Conservation (phyloP, 2,797 vertebrate species). For the Megaceryle alcyon region DNA sequence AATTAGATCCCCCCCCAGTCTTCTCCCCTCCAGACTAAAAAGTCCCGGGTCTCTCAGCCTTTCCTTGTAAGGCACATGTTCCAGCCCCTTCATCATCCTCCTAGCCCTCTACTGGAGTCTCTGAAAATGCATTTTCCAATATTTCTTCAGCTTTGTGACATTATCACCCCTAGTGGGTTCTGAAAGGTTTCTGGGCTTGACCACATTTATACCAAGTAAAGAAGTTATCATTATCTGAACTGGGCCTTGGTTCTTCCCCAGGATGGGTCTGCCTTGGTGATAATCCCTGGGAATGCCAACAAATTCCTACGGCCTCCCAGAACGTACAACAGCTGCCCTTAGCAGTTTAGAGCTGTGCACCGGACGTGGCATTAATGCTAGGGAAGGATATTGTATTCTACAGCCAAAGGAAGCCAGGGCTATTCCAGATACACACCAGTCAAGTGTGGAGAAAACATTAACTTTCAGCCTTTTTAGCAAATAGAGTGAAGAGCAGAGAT, state of each 20-base stretch:
- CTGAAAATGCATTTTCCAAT: not conserved
- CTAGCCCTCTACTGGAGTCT: no score
- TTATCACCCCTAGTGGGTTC: not conserved
- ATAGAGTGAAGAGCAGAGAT: not conserved
- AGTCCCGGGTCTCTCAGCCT: no score
- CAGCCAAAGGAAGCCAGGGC: not conserved
- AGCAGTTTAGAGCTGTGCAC: not conserved
- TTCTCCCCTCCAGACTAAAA: no score
- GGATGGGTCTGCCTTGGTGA: not conserved
- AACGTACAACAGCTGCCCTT: not conserved
- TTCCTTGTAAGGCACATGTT: no score
- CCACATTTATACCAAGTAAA: not conserved
- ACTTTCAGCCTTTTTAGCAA: not conserved
- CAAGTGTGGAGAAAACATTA: not conserved
- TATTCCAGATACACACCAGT: not conserved
- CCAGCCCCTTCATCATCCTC: no score
- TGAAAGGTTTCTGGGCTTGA: not conserved
- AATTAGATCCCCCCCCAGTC: no score
- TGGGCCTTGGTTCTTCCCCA: not conserved
- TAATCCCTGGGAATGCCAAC: not conserved
- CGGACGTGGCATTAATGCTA: rapidly evolving
- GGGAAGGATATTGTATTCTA: not conserved
- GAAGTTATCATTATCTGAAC: not conserved
- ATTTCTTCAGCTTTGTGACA: not conserved
- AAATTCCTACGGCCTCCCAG: not conserved